phyloP scores from a whole-genome alignment of 2,797 vertebrate species.

The Pelochelys cantorii region DNA sequence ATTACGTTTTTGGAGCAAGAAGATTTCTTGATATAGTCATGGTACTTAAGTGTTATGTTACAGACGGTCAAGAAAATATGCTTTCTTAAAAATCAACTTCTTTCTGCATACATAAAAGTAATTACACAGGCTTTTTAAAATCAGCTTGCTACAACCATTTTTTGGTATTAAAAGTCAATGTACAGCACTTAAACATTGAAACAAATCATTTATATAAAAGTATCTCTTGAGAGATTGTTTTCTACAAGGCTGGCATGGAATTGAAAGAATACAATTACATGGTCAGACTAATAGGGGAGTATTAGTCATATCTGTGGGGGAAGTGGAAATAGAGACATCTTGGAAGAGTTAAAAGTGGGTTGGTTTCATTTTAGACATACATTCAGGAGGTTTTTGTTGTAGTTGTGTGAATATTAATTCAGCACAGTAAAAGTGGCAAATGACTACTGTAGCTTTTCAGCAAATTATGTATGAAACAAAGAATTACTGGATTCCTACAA shows the following conservation, averaged over 20 bases:
- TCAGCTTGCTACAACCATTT: slow-evolving; percentile 52
- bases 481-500: slow-evolving; percentile 60
- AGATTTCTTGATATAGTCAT: slow-evolving; percentile 54
- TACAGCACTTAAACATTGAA: slow-evolving; percentile 64
- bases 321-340: slow-evolving; percentile 69
- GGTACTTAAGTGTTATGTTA: slow-evolving; percentile 47
- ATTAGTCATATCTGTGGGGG: slow-evolving; percentile 55
- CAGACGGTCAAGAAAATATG: slow-evolving; percentile 65
- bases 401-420: slow-evolving; percentile 71
- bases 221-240: slow-evolving; percentile 63
- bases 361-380: slow-evolving; percentile 53
- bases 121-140: slow-evolving; percentile 60
- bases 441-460: slow-evolving; percentile 59
- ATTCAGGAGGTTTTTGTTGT: slow-evolving; percentile 64
- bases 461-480: slow-evolving; percentile 69
- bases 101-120: slow-evolving; percentile 41
- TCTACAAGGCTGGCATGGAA: slow-evolving; percentile 59
- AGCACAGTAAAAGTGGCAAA: slow-evolving; percentile 71
- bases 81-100: slow-evolving; percentile 44
- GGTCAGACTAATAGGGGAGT: slow-evolving; percentile 53
- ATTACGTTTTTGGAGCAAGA: slow-evolving; percentile 65
- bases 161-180: slow-evolving; percentile 64
- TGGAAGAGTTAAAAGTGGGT: slow-evolving; percentile 67
- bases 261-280: slow-evolving; percentile 68
- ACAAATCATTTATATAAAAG: slow-evolving; percentile 71